A percentile compares a stretch with the other conserved stretches of the same genome.
Evolutionary conservation across 2,797 vertebrate genomes (phyloP).

Genomic region (Crocidura indochinensis): DNA sequence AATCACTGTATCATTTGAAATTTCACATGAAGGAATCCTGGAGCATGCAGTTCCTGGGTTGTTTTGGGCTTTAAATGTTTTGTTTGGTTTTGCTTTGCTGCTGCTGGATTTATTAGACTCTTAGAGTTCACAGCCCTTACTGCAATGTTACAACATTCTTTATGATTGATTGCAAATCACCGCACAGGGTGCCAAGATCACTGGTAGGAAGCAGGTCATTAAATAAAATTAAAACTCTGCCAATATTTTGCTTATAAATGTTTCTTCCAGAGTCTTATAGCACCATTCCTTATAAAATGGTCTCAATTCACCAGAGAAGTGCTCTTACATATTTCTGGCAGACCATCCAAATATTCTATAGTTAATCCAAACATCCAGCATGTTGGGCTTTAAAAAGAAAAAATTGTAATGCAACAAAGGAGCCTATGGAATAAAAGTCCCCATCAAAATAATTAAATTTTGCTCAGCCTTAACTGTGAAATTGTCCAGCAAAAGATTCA

Average conservation of each 20-base stretch:
- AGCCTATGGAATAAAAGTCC: constrained; percentile 22
- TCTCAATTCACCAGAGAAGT: constrained; percentile 46
- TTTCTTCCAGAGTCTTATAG: constrained; percentile 72
- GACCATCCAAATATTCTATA: constrained; percentile 44
- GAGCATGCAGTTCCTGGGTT: neutral
- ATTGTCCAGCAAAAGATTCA: constrained; percentile 30
- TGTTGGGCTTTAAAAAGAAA: constrained; percentile 54
- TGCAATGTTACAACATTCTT: constrained; percentile 58
- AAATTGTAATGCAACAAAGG: constrained; percentile 42
- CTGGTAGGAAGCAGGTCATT: constrained; percentile 83
- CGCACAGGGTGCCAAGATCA: constrained; percentile 73
- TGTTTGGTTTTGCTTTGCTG: neutral
- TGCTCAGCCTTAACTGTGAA: constrained; percentile 57
- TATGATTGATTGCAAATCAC: constrained; percentile 82
- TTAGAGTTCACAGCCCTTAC: constrained; percentile 22
- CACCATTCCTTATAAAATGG: constrained; percentile 53
- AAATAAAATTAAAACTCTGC: constrained; percentile 83
- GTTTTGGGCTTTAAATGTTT: neutral
- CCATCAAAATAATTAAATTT: constrained; percentile 56
- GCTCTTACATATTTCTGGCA: neutral
- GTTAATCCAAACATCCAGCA: constrained; percentile 59
- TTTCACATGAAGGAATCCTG: constrained; percentile 32
- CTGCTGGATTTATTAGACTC: constrained; percentile 69
- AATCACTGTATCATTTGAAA: constrained; percentile 13
- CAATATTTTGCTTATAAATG: constrained; percentile 79